Evolutionary conservation across 2,797 vertebrate species (phyloP).

Genomic region (Notolepis coatsorum): DNA sequence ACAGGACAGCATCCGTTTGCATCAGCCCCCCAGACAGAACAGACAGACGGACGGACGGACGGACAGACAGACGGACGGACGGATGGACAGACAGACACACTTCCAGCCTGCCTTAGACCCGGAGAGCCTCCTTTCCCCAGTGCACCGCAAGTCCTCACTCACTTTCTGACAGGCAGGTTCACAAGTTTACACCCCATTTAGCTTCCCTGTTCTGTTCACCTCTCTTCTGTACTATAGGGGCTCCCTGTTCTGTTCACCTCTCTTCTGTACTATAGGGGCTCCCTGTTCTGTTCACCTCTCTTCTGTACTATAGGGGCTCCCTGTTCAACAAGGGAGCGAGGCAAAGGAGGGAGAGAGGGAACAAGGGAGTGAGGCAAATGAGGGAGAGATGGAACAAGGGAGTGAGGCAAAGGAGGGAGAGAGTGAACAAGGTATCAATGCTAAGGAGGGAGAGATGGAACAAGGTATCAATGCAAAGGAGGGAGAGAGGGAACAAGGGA

Average conservation of each 20-base stretch:
- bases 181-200: constrained; percentile 71
- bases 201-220: constrained; percentile 49
- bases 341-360: too few relatives aligned
- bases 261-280: constrained; percentile 73
- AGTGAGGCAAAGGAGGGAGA: too few relatives aligned
- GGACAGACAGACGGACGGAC: constrained; percentile 1
- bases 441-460: not conserved
- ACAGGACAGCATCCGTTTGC: constrained; percentile 25
- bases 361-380: too few relatives aligned
- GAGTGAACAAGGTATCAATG: not conserved
- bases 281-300: constrained; percentile 60
- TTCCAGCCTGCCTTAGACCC: constrained; percentile 18
- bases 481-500: too few relatives aligned
- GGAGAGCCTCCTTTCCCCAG: constrained; percentile 16
- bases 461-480: too few relatives aligned
- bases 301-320: constrained; percentile 75
- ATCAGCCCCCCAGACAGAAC: constrained; percentile 43
- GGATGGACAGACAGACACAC: not conserved
- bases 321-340: too few relatives aligned
- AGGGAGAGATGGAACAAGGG: too few relatives aligned
- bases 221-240: constrained; percentile 72
- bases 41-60: too few relatives aligned
- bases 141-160: constrained; percentile 22
- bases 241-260: constrained; percentile 64
- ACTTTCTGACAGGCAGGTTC: constrained; percentile 67